A percentile compares a stretch with the other conserved stretches of the same genome.
phyloP scores from a whole-genome alignment of 53 echinoderm and acorn worm genomes.

The Echinometra lucunter region DNA sequence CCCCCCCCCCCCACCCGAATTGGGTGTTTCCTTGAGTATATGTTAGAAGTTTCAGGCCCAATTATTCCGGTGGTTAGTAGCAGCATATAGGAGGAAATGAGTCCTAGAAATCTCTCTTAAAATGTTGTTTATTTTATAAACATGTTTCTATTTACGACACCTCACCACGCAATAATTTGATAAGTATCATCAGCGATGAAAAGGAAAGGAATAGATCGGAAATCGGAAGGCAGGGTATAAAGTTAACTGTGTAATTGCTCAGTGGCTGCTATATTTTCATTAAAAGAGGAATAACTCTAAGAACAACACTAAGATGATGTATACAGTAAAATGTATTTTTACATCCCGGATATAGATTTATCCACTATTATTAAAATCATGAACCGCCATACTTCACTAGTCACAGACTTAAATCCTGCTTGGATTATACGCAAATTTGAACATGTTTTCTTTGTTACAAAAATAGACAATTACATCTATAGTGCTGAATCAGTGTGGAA shows the following conservation, averaged over 20 bases:
- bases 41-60: too few relatives aligned
- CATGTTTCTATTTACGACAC: background rate
- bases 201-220: background rate
- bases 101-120: background rate
- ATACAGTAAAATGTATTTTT: background rate
- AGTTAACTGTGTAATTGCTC: background rate
- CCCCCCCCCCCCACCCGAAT: too few relatives aligned
- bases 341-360: background rate
- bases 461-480: too few relatives aligned
- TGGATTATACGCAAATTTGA: too few relatives aligned
- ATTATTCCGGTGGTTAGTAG: background rate
- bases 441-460: too few relatives aligned
- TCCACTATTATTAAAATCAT: background rate
- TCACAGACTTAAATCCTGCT: background rate
- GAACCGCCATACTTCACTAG: too few relatives aligned
- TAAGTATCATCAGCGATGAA: background rate
- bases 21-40: too few relatives aligned
- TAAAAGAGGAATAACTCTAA: background rate
- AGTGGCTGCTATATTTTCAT: background rate
- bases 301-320: background rate
- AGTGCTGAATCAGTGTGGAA: too few relatives aligned
- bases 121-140: background rate
- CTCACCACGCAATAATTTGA: background rate
- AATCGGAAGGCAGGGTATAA: background rate
- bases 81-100: background rate